Conservation (phyloP, 2,797 vertebrate genomes). For the Melanotaenia pygmaea region DNA sequence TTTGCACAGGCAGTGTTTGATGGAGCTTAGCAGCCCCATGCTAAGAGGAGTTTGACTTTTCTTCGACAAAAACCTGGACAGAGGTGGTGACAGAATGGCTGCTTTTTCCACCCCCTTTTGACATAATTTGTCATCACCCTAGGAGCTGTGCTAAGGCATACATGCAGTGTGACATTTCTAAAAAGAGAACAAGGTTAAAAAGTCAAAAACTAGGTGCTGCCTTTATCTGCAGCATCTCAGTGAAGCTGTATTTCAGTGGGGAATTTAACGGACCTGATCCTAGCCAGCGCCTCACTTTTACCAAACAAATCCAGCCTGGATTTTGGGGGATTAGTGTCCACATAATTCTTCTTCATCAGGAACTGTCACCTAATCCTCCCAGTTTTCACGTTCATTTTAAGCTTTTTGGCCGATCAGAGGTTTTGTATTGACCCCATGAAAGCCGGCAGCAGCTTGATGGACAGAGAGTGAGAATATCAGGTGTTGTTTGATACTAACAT, state of each 20-base stretch:
- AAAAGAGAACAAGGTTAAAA: constrained; percentile 37
- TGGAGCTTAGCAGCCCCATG: constrained; percentile 27
- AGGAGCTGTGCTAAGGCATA: constrained; percentile 8
- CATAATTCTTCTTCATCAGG: constrained; percentile 52
- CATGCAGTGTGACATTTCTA: background rate
- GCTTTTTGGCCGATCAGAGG: constrained; percentile 18
- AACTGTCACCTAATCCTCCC: constrained; percentile 53
- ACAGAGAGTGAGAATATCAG: constrained; percentile 2
- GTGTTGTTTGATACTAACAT: constrained; percentile 46
- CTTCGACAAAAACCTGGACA: constrained; percentile 48
- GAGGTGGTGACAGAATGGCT: constrained; percentile 51
- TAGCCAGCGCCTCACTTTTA: constrained; percentile 39
- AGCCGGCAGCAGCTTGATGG: constrained; percentile 17
- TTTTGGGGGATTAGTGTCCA: constrained; percentile 53
- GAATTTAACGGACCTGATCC: constrained; percentile 24
- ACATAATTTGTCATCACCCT: constrained; percentile 12
- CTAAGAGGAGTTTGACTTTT: constrained; percentile 46
- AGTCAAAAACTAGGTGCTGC: constrained; percentile 6
- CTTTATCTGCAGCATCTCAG: background rate
- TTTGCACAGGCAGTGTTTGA: constrained; percentile 35
- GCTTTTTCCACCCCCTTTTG: constrained; percentile 7
- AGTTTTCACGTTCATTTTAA: constrained; percentile 46
- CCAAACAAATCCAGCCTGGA: constrained; percentile 63
- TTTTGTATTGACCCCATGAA: constrained; percentile 57
- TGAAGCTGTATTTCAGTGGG: background rate